Evolutionary conservation across 2,797 vertebrate genomes (phyloP).

Genomic region (Smutsia temminckii): DNA sequence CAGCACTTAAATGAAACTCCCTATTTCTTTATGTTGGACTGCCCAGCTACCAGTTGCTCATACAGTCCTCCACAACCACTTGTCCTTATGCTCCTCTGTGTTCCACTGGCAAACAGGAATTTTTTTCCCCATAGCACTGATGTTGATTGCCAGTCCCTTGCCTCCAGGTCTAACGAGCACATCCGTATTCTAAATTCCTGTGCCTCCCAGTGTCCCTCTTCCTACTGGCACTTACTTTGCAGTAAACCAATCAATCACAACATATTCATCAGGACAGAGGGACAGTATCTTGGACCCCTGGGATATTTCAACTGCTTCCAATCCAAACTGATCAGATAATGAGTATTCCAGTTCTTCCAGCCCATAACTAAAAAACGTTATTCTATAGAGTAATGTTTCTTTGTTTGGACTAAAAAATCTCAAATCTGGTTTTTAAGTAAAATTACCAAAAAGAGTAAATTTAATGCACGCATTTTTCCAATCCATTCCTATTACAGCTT

Average conservation of each 20-base stretch:
- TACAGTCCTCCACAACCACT: background rate
- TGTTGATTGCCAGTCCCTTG: background rate
- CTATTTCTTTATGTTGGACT: background rate
- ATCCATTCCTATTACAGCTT: background rate
- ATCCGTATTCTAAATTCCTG: background rate
- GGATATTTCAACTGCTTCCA: background rate
- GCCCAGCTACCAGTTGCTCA: background rate
- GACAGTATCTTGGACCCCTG: background rate
- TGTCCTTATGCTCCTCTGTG: background rate
- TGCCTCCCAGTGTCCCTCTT: background rate
- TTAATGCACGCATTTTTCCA: background rate
- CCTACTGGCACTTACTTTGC: background rate
- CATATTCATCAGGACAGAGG: background rate
- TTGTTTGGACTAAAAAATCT: background rate
- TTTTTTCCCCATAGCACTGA: background rate
- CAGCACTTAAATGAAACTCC: background rate
- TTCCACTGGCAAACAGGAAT: background rate
- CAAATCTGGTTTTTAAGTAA: background rate
- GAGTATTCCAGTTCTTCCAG: background rate
- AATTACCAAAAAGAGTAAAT: conserved; percentile 41
- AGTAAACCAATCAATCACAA: conserved; percentile 1
- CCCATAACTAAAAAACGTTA: conserved; percentile 8
- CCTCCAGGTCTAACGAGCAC: background rate
- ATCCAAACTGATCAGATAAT: background rate
- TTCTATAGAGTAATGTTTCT: background rate